Conservation (phyloP, 2,797 vertebrate genomes). For the Enteromius radiatus region DNA sequence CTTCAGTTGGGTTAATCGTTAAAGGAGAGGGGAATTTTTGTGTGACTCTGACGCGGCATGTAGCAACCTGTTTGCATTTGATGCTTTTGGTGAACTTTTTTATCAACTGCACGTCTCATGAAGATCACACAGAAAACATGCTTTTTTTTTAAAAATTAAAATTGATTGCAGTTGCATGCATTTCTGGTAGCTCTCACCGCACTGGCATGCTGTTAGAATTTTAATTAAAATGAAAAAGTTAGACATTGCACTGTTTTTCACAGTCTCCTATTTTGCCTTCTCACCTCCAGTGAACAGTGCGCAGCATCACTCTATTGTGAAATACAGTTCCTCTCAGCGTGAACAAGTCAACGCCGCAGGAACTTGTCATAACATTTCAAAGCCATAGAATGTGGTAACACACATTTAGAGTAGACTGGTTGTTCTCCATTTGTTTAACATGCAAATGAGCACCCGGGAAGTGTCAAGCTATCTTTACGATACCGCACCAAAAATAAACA, state of each 20-base stretch:
- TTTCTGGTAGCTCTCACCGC: neutral
- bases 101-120: neutral
- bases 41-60: neutral
- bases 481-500: neutral
- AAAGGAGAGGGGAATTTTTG: neutral
- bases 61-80: neutral
- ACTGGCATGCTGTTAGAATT: neutral
- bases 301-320: slow-evolving; percentile 13
- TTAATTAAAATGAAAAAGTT: neutral
- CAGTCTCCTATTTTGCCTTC: neutral
- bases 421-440: slow-evolving; percentile 46
- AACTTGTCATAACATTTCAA: slow-evolving; percentile 19
- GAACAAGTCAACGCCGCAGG: neutral
- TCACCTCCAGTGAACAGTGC: neutral
- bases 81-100: neutral
- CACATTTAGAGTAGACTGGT: neutral
- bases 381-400: neutral
- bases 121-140: neutral
- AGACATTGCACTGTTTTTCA: neutral
- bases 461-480: slow-evolving; percentile 11
- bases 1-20: slow-evolving; percentile 8
- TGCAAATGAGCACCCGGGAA: slow-evolving; percentile 36
- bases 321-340: slow-evolving; percentile 13
- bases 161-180: neutral
- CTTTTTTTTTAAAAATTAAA: neutral